A percentile compares a stretch with the other conserved stretches of the same genome.
phyloP scores from a whole-genome alignment of 1,140 invertebrate genomes.

The Plodia interpunctella region DNA sequence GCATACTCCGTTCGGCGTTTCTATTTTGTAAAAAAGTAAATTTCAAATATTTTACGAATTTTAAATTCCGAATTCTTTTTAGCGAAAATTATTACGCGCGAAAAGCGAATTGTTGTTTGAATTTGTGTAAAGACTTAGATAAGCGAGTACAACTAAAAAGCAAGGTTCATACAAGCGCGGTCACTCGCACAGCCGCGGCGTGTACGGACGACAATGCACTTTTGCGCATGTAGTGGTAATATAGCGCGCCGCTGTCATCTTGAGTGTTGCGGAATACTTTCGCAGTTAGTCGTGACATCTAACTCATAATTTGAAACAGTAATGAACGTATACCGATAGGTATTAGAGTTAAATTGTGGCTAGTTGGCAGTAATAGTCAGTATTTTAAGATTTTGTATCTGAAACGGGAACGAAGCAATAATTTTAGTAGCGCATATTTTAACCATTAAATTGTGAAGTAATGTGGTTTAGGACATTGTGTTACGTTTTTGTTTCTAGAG shows the following conservation, averaged over 20 bases:
- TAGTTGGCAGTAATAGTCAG: no score
- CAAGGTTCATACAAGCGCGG: conserved; percentile 62
- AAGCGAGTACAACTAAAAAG: conserved; percentile 63
- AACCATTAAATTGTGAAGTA: no score
- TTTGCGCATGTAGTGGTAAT: conserved; percentile 43
- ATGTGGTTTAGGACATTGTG: no score
- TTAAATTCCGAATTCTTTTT: conserved; percentile 1
- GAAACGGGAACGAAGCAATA: no score
- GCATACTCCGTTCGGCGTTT: conserved; percentile 11
- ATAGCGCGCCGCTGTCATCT: conserved; percentile 38
- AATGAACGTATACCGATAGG: background rate
- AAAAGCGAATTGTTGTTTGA: conserved; percentile 41
- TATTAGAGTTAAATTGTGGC: no score
- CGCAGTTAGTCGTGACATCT: background rate
- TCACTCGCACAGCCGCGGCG: conserved; percentile 45
- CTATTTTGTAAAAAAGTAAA: background rate
- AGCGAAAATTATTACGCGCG: conserved; percentile 20
- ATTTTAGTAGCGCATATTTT: no score
- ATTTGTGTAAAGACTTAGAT: conserved; percentile 53
- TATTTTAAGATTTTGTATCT: no score
- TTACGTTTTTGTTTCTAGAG: no score
- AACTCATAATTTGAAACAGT: background rate
- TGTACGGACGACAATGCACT: conserved; percentile 56
- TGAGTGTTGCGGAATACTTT: conserved; percentile 32
- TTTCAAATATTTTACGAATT: background rate